Evolutionary conservation across 1,140 invertebrate species (phyloP).

Genomic region (Chironomus tepperi): DNA sequence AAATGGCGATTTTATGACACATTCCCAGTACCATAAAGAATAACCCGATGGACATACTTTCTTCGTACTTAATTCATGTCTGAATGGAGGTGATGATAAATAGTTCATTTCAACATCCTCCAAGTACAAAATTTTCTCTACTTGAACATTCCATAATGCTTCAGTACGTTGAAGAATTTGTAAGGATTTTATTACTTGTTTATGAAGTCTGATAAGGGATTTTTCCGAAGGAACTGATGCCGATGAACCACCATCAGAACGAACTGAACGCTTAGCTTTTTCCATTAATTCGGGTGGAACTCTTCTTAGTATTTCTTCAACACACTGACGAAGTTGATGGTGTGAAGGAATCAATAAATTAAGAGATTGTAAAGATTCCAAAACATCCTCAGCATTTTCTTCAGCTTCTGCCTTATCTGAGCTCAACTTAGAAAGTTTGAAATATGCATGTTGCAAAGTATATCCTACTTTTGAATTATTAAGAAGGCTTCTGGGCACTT

Average conservation of each 20-base stretch:
- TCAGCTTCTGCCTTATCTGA: slow-evolving; percentile 96
- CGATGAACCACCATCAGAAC: slow-evolving; percentile 54
- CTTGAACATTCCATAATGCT: slow-evolving; percentile 82
- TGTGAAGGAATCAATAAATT: slow-evolving; percentile 55
- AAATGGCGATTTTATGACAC: slow-evolving; percentile 64
- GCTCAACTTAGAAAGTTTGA: slow-evolving; percentile 93
- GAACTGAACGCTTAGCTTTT: slow-evolving; percentile 47
- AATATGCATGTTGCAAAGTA: slow-evolving; percentile 82
- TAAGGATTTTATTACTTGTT: slow-evolving; percentile 74
- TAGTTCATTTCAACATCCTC: slow-evolving; percentile 84
- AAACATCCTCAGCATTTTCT: slow-evolving; percentile 87
- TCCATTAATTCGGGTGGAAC: slow-evolving; percentile 60
- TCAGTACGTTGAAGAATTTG: slow-evolving; percentile 84
- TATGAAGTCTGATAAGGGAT: slow-evolving; percentile 70
- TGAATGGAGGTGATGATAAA: slow-evolving; percentile 51
- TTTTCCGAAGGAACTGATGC: slow-evolving; percentile 68
- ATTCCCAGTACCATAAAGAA: slow-evolving; percentile 94
- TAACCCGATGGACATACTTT: slow-evolving; percentile 38
- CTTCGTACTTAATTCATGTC: slow-evolving; percentile 44
- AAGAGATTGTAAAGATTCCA: slow-evolving; percentile 73
- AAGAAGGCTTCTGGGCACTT: slow-evolving; percentile 86
- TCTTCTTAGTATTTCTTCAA: slow-evolving; percentile 85
- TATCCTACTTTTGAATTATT: slow-evolving; percentile 71
- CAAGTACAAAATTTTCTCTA: slow-evolving; percentile 68
- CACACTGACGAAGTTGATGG: slow-evolving; percentile 56